These are phyloP conservation scores for Heteractis magnifica DNA, from an alignment of 92 coral and sea anemone genomes.

Conservation along the genomic window DNA sequence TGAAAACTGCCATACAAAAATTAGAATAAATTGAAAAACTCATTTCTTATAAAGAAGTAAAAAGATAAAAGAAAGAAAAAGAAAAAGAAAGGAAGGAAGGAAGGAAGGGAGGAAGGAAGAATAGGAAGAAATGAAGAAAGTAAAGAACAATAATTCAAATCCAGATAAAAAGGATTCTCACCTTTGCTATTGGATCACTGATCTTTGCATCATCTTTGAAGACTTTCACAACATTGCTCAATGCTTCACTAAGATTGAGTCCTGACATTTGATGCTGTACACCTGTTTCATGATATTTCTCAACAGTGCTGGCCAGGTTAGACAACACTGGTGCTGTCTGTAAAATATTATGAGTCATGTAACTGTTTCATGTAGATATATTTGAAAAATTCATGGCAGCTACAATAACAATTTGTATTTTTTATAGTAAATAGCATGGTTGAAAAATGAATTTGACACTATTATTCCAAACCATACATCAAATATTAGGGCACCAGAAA, in stretches of 20 bases:
- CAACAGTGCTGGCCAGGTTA: constrained; percentile 69
- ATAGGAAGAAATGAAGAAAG: constrained; percentile 8
- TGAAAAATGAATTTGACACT: too few relatives aligned
- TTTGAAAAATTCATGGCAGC: neutral
- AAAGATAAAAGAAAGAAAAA: too few relatives aligned
- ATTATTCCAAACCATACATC: too few relatives aligned
- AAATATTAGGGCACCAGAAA: too few relatives aligned
- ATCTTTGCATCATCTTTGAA: constrained; percentile 84
- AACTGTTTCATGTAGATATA: too few relatives aligned
- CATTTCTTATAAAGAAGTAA: too few relatives aligned
- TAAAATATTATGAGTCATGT: neutral
- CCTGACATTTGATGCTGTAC: constrained; percentile 70
- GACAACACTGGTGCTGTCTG: constrained; percentile 76
- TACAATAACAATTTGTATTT: too few relatives aligned
- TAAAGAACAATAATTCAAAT: too few relatives aligned
- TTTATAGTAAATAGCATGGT: too few relatives aligned
- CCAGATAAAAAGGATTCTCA: neutral
- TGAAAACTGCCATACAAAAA: constrained; percentile 58
- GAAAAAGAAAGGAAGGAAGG: too few relatives aligned
- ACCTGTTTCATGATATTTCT: constrained; percentile 77
- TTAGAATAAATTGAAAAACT: too few relatives aligned
- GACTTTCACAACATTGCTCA: constrained; percentile 75
- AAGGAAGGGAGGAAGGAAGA: neutral
- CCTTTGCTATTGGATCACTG: constrained; percentile 87
- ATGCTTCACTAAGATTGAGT: constrained; percentile 64